Conservation (phyloP, 2,797 vertebrate species). For the Pangasius djambal region DNA sequence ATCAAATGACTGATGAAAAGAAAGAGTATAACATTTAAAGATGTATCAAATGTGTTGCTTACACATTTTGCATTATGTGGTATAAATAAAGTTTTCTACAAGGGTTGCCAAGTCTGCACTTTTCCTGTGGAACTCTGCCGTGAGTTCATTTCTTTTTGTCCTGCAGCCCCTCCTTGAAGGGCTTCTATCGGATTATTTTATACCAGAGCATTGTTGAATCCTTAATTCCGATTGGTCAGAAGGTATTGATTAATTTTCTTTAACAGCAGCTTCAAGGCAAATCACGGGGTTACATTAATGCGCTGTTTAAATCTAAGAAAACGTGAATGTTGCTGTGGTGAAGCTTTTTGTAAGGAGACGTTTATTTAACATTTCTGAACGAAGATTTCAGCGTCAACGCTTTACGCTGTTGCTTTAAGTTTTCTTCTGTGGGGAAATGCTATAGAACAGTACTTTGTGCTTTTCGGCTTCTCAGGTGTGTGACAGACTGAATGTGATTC, state of each 20-base stretch:
- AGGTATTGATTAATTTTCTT: not conserved
- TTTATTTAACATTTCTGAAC: not conserved
- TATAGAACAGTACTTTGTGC: not conserved
- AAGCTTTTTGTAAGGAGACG: not conserved
- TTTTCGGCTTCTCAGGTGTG: not conserved
- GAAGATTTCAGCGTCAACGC: not conserved
- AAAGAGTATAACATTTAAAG: not conserved
- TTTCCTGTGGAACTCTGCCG: no score
- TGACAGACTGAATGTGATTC: not conserved
- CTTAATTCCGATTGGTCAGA: not conserved
- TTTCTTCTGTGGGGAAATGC: not conserved
- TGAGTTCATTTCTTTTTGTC: not conserved
- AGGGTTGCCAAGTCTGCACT: conserved; percentile 14
- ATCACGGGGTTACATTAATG: not conserved
- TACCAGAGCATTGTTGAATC: not conserved
- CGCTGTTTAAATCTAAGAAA: not conserved
- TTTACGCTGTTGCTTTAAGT: not conserved
- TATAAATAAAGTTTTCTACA: not conserved
- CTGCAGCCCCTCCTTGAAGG: no score
- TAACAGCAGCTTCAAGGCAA: not conserved
- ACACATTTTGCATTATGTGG: not conserved
- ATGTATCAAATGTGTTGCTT: not conserved
- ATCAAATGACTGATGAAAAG: not conserved
- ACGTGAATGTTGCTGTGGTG: not conserved
- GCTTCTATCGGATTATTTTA: not conserved